Evolutionary conservation across 2,888 invertebrate genomes (phyloP), one percentile per base, ranked within the genome.

Genomic region (Spisula subtruncata): DNA sequence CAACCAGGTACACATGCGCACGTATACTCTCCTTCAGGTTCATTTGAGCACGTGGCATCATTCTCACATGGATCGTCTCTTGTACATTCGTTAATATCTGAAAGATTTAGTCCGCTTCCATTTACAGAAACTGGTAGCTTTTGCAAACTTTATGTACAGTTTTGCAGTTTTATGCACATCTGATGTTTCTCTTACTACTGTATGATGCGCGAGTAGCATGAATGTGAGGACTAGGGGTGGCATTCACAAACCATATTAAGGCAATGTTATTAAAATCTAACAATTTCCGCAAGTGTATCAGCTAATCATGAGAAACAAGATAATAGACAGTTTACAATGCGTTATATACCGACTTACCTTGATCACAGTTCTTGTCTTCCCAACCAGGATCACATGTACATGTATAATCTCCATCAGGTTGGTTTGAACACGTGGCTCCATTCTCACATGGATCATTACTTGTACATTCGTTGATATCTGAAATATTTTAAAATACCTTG

Each of bases 81-180:
- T 46, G 25, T 5, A 66, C 85, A 85, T 54, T 85, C 85, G 20
- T 85, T 18, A 6, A 85, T 35, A 85, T 85, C 85, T 85, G 79
- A 20, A 60, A 60, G 8, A 25, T 20, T n/a, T n/a, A n/a, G n/a
- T n/a, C n/a, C n/a, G n/a, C n/a, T n/a, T n/a, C n/a, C n/a, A n/a
- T n/a, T n/a, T n/a, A n/a, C n/a, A n/a, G n/a, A n/a, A n/a, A n/a
- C n/a, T n/a, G n/a, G n/a, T n/a, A n/a, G n/a, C n/a, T n/a, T n/a
- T n/a, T n/a, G n/a, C n/a, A n/a, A n/a, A n/a, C n/a, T n/a, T n/a
- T n/a, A n/a, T n/a, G n/a, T n/a, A n/a, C n/a, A n/a, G 14, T 2
- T 18, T 1, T 6, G 54, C 14, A 54, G 5, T 6, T 6, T 1
- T 2, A 54, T 54, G 20, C n/a, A n/a, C n/a, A n/a, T n/a, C n/a